Evolutionary conservation across 2,888 invertebrate genomes (phyloP).

Genomic region (Amphipyra tragopoginis): DNA sequence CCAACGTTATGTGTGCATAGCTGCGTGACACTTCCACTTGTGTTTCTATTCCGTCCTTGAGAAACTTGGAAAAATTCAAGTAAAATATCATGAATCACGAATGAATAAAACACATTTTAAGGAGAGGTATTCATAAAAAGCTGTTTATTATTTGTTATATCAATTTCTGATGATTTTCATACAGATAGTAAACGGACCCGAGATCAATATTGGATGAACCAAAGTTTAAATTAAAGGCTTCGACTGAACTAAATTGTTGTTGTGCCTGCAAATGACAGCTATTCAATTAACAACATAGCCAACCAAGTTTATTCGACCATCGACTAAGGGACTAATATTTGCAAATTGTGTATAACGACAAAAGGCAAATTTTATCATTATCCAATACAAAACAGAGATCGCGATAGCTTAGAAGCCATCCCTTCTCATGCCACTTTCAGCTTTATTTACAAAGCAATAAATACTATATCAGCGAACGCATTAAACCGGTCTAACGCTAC

Average conservation of each 20-base stretch:
- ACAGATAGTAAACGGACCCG: conserved; percentile 3
- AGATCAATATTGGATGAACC: conserved; percentile 11
- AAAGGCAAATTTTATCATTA: conserved; percentile 41
- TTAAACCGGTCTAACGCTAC: conserved; percentile 19
- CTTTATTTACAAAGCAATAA: conserved; percentile 18
- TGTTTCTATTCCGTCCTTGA: too few species aligned
- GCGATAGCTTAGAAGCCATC: neutral
- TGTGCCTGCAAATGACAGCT: conserved; percentile 38
- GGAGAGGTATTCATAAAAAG: too few species aligned
- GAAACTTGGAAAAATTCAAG: too few species aligned
- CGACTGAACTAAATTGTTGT: conserved; percentile 29
- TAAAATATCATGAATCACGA: too few species aligned
- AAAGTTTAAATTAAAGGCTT: conserved; percentile 28
- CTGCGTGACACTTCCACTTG: too few species aligned
- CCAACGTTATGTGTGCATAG: too few species aligned
- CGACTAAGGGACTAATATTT: conserved; percentile 28
- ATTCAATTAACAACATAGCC: conserved; percentile 35
- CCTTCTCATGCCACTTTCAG: conserved; percentile 21
- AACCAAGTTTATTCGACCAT: conserved; percentile 42
- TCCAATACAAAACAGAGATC: conserved; percentile 42
- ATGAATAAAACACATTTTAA: too few species aligned
- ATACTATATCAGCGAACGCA: conserved; percentile 19
- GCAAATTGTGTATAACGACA: conserved; percentile 36
- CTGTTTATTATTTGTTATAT: neutral
- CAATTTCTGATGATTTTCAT: conserved; percentile 11